Percentiles rank a stretch among this genome's conserved stretches.
phyloP scores from a whole-genome alignment of 2,888 invertebrate genomes.

The Cephus sareptanus region DNA sequence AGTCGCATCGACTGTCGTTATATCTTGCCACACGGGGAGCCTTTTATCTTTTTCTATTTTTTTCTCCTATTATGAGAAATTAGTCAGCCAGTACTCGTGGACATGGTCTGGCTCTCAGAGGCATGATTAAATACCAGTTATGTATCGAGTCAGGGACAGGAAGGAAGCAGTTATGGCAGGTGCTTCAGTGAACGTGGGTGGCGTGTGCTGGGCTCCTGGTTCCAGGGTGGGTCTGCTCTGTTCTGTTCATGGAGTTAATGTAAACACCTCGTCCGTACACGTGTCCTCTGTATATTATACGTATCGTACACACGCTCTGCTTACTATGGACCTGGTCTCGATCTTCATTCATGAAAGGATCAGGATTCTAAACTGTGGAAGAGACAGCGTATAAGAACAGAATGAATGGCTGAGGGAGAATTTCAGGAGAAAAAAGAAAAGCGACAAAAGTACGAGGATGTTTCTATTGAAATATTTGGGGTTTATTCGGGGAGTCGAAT shows the following conservation, averaged over 20 bases:
- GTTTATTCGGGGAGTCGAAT: neutral
- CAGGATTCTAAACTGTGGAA: neutral
- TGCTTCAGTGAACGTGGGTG: constrained; percentile 38
- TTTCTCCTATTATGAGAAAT: neutral
- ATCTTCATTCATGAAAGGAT: constrained; percentile 8
- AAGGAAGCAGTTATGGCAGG: constrained; percentile 40
- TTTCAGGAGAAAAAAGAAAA: neutral
- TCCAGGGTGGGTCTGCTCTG: neutral
- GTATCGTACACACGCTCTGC: constrained; percentile 14
- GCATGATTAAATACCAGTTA: constrained; percentile 6
- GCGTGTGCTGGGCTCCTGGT: constrained; percentile 18
- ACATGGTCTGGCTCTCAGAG: neutral
- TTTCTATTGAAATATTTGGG: neutral
- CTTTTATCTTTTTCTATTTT: neutral
- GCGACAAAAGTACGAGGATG: neutral
- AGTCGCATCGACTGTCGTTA: neutral
- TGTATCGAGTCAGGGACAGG: constrained; percentile 35
- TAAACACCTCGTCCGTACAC: constrained; percentile 51
- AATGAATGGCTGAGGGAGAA: neutral
- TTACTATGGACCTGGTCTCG: neutral
- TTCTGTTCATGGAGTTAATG: constrained; percentile 20
- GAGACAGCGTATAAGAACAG: neutral
- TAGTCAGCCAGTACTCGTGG: neutral
- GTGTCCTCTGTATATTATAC: constrained; percentile 41
- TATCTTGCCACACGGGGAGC: neutral